Evolutionary conservation across 2,113 vertebrate species (phyloP).

Genomic region (Urocolius indicus): DNA sequence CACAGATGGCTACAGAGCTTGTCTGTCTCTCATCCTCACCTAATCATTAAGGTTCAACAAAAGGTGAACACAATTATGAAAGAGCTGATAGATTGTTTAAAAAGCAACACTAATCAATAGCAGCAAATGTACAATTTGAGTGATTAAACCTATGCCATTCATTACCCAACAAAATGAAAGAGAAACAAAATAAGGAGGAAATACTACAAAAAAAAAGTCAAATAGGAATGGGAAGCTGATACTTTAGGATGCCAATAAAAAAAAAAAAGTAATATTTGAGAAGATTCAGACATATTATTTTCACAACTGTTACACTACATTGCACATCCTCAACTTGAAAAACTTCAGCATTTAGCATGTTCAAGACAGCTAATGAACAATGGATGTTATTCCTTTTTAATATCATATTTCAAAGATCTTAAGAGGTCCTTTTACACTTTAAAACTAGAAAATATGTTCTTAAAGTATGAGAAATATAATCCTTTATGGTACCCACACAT

Average conservation of each 20-base stretch:
- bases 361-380: background rate
- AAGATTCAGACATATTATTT: background rate
- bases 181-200: background rate
- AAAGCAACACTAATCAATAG: slow-evolving; percentile 27
- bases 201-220: background rate
- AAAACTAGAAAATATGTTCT: background rate
- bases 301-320: background rate
- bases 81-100: background rate
- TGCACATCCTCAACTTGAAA: background rate
- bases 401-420: background rate
- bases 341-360: background rate
- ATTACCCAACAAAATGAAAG: background rate
- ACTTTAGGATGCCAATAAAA: background rate
- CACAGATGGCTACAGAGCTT: background rate
- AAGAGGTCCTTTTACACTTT: background rate
- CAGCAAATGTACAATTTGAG: background rate
- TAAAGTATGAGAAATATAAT: background rate
- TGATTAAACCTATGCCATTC: background rate
- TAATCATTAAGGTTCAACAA: slow-evolving; percentile 34
- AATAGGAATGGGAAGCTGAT: background rate
- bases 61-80: slow-evolving; percentile 39
- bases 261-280: background rate
- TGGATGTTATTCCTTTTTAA: background rate
- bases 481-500: background rate
- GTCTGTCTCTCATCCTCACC: background rate